These are phyloP conservation scores for Mesorhabditis spiculigera DNA, from an alignment of 2,888 invertebrate species.

Conservation along the genomic window DNA sequence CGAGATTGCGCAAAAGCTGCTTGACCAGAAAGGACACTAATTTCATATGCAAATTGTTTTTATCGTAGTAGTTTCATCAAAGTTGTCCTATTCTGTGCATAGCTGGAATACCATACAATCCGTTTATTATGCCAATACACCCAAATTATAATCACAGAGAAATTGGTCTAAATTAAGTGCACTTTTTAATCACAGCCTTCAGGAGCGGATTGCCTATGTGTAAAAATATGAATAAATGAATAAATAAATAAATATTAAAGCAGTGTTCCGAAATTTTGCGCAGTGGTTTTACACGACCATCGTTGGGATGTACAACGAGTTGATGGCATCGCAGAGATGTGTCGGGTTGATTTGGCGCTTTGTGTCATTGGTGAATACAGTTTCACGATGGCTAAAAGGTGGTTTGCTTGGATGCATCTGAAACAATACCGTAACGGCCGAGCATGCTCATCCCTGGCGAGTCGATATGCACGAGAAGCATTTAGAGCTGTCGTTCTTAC, in stretches of 20 bases:
- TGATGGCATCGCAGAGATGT: constrained; percentile 35
- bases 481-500: constrained; percentile 18
- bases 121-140: too few species aligned
- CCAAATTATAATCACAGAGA: too few species aligned
- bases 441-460: constrained; percentile 35
- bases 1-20: constrained; percentile 13
- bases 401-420: constrained; percentile 11
- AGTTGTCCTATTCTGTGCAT: too few species aligned
- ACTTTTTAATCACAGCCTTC: too few species aligned
- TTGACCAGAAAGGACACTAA: too few species aligned
- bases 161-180: too few species aligned
- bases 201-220: too few species aligned
- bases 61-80: too few species aligned
- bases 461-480: constrained; percentile 37
- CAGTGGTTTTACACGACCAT: constrained; percentile 14
- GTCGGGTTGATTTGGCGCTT: constrained; percentile 36
- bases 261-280: background rate
- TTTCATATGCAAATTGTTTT: too few species aligned
- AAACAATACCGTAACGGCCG: constrained; percentile 27
- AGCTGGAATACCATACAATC: too few species aligned
- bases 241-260: background rate
- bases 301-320: constrained; percentile 33
- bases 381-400: constrained; percentile 48
- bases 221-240: too few species aligned
- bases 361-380: constrained; percentile 47